phyloP scores from a whole-genome alignment of 2,113 vertebrate genomes.

The Seriola rivoliana region DNA sequence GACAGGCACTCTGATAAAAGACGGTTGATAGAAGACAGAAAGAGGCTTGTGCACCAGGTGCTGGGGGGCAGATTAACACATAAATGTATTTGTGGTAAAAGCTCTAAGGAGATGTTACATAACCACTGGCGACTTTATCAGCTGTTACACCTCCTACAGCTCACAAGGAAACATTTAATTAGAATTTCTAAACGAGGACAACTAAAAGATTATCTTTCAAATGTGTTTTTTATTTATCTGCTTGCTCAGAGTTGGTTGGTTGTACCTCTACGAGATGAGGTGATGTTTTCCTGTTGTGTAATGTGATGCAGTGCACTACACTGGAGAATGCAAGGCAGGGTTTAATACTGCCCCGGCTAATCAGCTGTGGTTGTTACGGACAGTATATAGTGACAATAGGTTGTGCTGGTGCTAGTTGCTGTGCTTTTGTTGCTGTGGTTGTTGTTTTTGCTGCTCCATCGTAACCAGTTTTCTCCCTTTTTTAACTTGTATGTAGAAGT shows the following conservation, averaged over 20 bases:
- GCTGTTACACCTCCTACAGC: conserved; percentile 14
- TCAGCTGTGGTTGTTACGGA: neutral
- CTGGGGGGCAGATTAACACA: conserved; percentile 54
- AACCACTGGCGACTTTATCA: conserved; percentile 47
- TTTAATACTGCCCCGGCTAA: neutral
- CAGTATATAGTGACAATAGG: neutral
- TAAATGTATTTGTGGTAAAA: conserved; percentile 58
- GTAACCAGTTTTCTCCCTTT: too few species aligned
- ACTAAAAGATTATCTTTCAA: neutral
- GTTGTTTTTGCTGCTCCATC: too few species aligned
- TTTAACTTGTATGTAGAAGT: neutral
- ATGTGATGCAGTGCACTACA: conserved; percentile 24
- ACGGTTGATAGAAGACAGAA: conserved; percentile 42
- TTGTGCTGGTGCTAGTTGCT: neutral
- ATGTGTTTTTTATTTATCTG: conserved; percentile 1
- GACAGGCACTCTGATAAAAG: conserved; percentile 59
- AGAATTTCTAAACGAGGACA: conserved; percentile 5
- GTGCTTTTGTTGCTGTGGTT: neutral
- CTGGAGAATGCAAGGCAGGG: neutral
- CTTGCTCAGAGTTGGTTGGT: neutral
- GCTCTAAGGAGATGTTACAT: conserved; percentile 54
- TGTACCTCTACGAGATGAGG: neutral
- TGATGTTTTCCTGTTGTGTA: conserved; percentile 6
- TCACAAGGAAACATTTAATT: conserved; percentile 27
- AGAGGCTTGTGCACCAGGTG: conserved; percentile 42